Evolutionary conservation across 2,113 vertebrate genomes (phyloP).

Genomic region (Pionites leucogaster): DNA sequence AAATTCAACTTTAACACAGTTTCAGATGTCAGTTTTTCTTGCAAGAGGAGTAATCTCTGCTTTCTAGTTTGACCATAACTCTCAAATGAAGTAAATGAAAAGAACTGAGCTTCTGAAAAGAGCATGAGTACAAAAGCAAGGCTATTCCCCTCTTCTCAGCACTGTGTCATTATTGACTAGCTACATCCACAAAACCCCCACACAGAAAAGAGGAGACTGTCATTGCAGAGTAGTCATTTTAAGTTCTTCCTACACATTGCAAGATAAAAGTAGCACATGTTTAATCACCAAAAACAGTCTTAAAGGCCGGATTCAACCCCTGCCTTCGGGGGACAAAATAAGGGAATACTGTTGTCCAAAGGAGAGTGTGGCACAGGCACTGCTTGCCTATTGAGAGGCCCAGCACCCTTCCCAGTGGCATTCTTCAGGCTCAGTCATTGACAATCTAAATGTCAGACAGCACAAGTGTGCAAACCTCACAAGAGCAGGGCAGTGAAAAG

Average conservation of each 20-base stretch:
- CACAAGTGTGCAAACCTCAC: not conserved
- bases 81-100: not conserved
- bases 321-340: not conserved
- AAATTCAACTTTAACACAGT: not conserved
- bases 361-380: not conserved
- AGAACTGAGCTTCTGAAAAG: not conserved
- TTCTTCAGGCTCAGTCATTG: not conserved
- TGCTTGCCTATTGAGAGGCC: accelerated
- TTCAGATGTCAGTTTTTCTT: not conserved
- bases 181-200: not conserved
- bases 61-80: not conserved
- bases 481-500: not conserved
- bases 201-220: not conserved
- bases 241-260: conserved; percentile 22
- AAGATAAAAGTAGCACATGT: not conserved
- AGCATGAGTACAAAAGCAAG: not conserved
- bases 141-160: not conserved
- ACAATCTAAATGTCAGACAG: not conserved
- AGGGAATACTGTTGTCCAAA: not conserved
- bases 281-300: not conserved
- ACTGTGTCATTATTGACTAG: not conserved
- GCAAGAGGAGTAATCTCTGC: not conserved
- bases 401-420: not conserved
- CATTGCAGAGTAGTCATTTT: conserved; percentile 6
- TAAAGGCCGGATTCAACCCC: not conserved